Base-by-base conservation (phyloP, 2,888 invertebrate genomes). In the Camptogramma bilineatum region DNA sequence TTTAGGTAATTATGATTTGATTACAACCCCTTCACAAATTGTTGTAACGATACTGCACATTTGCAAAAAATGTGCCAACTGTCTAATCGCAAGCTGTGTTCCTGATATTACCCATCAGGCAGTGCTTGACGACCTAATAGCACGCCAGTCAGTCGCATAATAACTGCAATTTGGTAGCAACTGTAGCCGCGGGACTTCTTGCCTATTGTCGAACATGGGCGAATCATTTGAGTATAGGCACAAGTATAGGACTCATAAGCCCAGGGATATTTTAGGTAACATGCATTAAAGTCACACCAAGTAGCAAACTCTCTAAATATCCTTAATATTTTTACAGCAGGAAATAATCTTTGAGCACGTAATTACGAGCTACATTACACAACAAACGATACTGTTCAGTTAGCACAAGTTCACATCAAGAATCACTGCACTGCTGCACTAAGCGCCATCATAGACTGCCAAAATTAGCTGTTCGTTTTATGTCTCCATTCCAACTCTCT, bases 151-250 rank as follows among this genome's bases (percentile, higher is more conserved):
- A 67, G 76, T 81, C 80, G 77, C 78, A 80, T 86, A 89, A 90
- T 87, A 83, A 85, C 84, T 83, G 82, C 81, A 85, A 89, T 90
- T 88, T 85, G 78, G 80, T 81, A 72, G 74, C 70, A 71, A 75
- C 73, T 72, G 75, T 73, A 74, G 75, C 81, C 70, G 76, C 73
- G 73, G 78, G 79, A 77, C 68, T 73, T 65, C 68, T 66, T 66
- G 57, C 62, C 75, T 72, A 77, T 80, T 80, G 81, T 81, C 77
- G 72, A 76, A 76, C 65, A 73, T 75, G 77, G 68, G 71, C 69
- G 73, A 78, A 79, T 75, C 77, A 82, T 64, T 68, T 44, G 28
- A 61, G 47, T 54, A 55, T 21, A 42, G 57, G 64, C 60, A 24
- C 24, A 4, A 2, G 24, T 24, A 24, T 2, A 4, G 28, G 28